Evolutionary conservation across 2,797 vertebrate genomes (phyloP).

Genomic region (Zalophus californianus): DNA sequence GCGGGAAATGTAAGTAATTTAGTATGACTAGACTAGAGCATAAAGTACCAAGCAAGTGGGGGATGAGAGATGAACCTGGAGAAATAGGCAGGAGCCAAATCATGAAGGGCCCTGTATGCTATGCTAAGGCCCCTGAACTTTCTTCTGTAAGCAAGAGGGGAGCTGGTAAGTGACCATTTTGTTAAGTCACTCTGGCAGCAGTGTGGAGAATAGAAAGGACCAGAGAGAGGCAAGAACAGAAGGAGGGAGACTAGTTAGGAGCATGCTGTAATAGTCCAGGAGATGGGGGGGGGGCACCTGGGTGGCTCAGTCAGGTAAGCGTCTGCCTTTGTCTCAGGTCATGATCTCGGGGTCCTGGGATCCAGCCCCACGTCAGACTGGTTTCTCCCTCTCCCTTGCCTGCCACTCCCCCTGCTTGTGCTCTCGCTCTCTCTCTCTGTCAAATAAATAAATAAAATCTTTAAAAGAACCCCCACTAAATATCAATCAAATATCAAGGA

Average conservation of each 20-base stretch:
- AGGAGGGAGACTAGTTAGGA: not conserved
- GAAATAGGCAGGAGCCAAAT: not conserved
- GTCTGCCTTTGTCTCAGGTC: not conserved
- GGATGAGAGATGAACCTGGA: not conserved
- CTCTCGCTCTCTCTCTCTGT: too few relatives aligned
- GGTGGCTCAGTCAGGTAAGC: not conserved
- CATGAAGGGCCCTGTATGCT: not conserved
- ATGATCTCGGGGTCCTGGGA: too few relatives aligned
- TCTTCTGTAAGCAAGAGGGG: not conserved
- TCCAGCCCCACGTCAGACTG: too few relatives aligned
- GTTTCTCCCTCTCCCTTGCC: too few relatives aligned
- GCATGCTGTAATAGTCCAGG: not conserved
- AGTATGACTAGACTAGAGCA: not conserved
- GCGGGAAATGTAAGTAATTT: not conserved
- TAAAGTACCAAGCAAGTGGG: not conserved
- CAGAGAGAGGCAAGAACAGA: not conserved
- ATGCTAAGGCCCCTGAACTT: not conserved
- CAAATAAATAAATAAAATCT: too few relatives aligned
- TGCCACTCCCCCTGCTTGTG: too few relatives aligned
- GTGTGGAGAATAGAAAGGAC: not conserved
- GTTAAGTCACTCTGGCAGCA: not conserved
- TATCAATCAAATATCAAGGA: conserved; percentile 42
- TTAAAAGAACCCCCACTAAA: not conserved
- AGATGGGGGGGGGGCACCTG: not conserved
- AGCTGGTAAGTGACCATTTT: not conserved